Conservation (phyloP, 2,113 vertebrate genomes). For the Pao palembangensis region DNA sequence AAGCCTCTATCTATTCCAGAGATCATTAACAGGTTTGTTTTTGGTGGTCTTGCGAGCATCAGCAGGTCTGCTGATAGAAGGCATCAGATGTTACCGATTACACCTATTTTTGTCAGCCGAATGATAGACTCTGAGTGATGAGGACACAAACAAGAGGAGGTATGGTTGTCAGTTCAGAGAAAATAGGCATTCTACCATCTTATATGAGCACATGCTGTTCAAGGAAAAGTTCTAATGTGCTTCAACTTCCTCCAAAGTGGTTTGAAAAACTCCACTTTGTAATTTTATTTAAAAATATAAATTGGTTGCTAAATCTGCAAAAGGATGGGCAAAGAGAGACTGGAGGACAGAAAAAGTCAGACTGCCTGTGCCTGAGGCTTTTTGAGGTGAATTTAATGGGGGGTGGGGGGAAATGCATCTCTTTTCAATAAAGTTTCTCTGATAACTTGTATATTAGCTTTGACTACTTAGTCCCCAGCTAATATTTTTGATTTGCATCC, state of each 20-base stretch:
- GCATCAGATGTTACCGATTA: constrained; percentile 21
- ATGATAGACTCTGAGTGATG: constrained; percentile 20
- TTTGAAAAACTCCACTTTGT: background rate
- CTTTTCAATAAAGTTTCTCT: too few relatives aligned
- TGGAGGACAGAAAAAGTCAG: background rate
- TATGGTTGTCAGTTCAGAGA: background rate
- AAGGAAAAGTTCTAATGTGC: background rate
- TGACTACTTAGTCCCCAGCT: too few relatives aligned
- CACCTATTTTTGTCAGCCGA: constrained; percentile 20
- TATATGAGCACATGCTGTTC: background rate
- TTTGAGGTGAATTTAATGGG: background rate
- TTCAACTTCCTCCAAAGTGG: background rate
- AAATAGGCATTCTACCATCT: background rate
- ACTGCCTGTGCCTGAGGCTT: background rate
- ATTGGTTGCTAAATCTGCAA: constrained; percentile 11
- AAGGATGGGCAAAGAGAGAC: background rate
- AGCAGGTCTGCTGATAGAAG: constrained; percentile 18
- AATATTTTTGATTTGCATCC: too few relatives aligned
- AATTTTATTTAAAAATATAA: background rate
- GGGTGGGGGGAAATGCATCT: too few relatives aligned
- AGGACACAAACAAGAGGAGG: constrained; percentile 8
- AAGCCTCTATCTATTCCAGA: constrained; percentile 43
- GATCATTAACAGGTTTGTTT: constrained; percentile 44
- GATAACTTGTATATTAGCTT: too few relatives aligned
- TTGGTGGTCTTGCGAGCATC: constrained; percentile 10